Evolutionary conservation across 2,888 invertebrate genomes (phyloP).

Genomic region (Oligia latruncula): DNA sequence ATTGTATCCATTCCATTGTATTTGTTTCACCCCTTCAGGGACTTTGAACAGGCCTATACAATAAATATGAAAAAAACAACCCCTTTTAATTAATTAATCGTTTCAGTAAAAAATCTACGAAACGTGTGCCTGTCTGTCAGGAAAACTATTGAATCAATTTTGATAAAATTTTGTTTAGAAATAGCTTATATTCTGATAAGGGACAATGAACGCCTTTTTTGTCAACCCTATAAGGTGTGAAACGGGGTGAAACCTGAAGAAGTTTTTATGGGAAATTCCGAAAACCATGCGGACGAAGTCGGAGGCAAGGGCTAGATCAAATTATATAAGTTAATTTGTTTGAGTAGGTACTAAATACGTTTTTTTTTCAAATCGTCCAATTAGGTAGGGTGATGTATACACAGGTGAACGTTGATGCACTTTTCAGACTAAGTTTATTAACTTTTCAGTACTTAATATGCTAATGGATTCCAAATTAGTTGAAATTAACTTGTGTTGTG

Average conservation of each 20-base stretch:
- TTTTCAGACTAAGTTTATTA: constrained; percentile 31
- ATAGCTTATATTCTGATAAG: background rate
- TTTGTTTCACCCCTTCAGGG: constrained; percentile 27
- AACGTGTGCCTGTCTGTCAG: background rate
- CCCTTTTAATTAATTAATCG: constrained; percentile 40
- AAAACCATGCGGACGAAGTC: background rate
- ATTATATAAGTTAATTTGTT: constrained; percentile 35
- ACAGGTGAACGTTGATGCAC: constrained; percentile 26
- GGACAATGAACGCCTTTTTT: background rate
- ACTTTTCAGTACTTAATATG: constrained; percentile 18
- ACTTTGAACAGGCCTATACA: constrained; percentile 15
- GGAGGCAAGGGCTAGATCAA: background rate
- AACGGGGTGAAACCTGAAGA: background rate
- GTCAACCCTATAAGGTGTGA: no score
- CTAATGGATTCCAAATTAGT: constrained; percentile 48
- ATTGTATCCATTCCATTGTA: constrained; percentile 23
- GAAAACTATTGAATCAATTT: background rate
- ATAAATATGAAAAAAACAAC: constrained; percentile 19
- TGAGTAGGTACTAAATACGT: constrained; percentile 14
- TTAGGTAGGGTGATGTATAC: background rate
- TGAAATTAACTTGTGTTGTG: constrained; percentile 16
- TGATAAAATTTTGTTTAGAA: background rate
- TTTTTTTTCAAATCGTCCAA: constrained; percentile 11
- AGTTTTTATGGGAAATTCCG: background rate
- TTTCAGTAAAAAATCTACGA: background rate